Base-by-base conservation (phyloP, 2,888 invertebrate species). In the Nymphalis c-album region DNA sequence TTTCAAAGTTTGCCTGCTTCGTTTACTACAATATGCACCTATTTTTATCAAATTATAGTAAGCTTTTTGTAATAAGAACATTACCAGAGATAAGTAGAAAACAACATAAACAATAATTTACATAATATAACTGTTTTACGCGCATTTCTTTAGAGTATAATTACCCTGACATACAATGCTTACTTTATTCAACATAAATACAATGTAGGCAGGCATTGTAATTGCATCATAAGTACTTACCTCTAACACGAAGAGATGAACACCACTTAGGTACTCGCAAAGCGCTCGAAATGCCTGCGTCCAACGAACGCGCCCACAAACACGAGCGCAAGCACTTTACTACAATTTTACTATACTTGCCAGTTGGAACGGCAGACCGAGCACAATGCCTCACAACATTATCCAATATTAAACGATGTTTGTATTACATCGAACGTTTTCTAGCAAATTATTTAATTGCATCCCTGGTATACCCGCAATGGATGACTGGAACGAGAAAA, bases 191-290 rank as follows among this genome's bases (percentile, higher is more conserved):
- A 57, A 57, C 45, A 53, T 46, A 45, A n/a, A 31, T 53, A 46
- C 40, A 62, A 7, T 47, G 60, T 57, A 69, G 48, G 60, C 50
- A 69, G 48, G 74, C 71, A 73, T 73, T 75, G 71, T 77, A 77
- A 78, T 76, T 75, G 71, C 72, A 74, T 74, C 74, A 77, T 78
- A 70, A 76, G 73, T 71, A 71, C 69, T 75, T 75, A 71, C 71
- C 64, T 69, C 46, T 63, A 62, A 60, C 62, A 53, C 60, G 55
- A 57, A 66, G 60, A 66, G 65, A 55, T 40, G 65, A 65, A 55
- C 55, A 61, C 60, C 61, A 68, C 64, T 70, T 53, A 64, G 57
- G 58, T 63, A 57, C 63, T 70, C 64, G 63, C 68, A 69, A 70
- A 71, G 58, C 59, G 68, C 60, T 66, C 58, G 59, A 64, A 62